Evolutionary conservation across 2,113 vertebrate species (phyloP).

Genomic region (Coregonus clupeaformis): DNA sequence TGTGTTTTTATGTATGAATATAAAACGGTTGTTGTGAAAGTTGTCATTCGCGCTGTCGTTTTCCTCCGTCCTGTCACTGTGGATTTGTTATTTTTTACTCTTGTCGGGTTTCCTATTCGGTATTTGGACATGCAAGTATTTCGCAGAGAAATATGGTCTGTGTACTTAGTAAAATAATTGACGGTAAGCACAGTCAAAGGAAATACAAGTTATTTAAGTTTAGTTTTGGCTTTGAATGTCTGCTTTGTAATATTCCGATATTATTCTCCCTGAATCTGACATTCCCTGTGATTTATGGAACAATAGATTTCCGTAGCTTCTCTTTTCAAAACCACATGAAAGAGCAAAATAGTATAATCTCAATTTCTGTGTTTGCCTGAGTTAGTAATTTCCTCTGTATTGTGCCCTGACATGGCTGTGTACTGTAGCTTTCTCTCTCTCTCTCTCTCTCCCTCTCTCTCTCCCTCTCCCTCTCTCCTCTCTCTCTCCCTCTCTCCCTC

Average conservation of each 20-base stretch:
- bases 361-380: constrained; percentile 55
- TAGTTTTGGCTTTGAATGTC: constrained; percentile 57
- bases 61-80: neutral
- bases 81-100: neutral
- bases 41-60: constrained; percentile 23
- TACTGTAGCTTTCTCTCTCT: constrained; percentile 17
- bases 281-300: constrained; percentile 5
- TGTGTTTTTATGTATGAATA: constrained; percentile 42
- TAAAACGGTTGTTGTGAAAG: constrained; percentile 24
- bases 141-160: neutral
- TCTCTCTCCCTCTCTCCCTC: no score
- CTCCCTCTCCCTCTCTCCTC: no score
- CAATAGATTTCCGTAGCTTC: neutral
- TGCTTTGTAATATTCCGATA: constrained; percentile 21
- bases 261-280: neutral
- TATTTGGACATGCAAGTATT: neutral
- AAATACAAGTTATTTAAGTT: constrained; percentile 54
- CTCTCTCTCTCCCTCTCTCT: constrained; percentile 33
- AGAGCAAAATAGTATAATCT: constrained; percentile 33
- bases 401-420: constrained; percentile 56
- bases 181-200: constrained; percentile 14
- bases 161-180: constrained; percentile 6
- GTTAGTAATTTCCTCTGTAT: constrained; percentile 64
- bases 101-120: constrained; percentile 5
- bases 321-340: constrained; percentile 14